Conservation (phyloP, 2,113 vertebrate species). For the Hemiscyllium ocellatum region DNA sequence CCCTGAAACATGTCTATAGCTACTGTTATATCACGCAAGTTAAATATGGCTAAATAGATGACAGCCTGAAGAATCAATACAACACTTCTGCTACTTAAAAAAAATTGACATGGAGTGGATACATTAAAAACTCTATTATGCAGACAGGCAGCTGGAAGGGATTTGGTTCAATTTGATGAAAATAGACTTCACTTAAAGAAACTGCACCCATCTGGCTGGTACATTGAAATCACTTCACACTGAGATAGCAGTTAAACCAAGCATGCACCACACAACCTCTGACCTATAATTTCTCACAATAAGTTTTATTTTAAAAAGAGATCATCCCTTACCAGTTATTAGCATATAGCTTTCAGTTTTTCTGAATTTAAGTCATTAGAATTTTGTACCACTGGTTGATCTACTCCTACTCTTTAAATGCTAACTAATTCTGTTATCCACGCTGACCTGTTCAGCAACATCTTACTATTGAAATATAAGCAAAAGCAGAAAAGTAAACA, state of each 20-base stretch:
- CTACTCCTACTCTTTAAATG: too few species aligned
- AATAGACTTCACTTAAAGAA: constrained; percentile 15
- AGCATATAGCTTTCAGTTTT: neutral
- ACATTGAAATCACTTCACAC: neutral
- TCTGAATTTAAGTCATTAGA: neutral
- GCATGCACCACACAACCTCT: neutral
- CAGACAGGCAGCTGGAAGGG: neutral
- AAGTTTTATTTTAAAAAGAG: neutral
- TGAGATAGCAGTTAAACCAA: neutral
- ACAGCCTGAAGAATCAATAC: neutral
- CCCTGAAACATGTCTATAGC: neutral
- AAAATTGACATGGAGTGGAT: neutral
- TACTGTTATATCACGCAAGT: neutral
- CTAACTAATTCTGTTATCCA: neutral
- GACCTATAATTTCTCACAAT: constrained; percentile 6
- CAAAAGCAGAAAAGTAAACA: neutral
- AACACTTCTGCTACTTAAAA: neutral
- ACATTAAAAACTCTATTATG: neutral
- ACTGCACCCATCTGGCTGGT: neutral
- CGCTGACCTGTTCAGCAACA: neutral
- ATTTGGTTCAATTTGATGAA: neutral
- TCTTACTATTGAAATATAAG: neutral
- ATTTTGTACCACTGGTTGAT: neutral
- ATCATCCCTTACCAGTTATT: neutral
- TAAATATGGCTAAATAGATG: neutral